Conservation (phyloP, 1,140 invertebrate genomes). For the Hypothenemus hampei region DNA sequence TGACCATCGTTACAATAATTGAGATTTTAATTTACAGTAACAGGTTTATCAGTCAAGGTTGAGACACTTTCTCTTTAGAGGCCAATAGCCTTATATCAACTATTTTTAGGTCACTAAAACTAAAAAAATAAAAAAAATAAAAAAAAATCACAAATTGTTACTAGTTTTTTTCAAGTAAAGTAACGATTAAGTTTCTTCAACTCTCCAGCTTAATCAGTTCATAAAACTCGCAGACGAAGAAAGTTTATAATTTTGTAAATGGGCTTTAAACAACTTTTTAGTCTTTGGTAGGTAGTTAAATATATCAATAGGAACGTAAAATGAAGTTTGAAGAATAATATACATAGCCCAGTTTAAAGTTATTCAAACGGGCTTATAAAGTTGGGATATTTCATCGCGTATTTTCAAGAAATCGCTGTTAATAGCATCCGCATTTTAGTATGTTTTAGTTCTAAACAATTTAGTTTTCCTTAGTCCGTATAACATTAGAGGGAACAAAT, state of each 20-base stretch:
- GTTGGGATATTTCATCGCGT: not conserved
- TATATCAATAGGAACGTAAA: not conserved
- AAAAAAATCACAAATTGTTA: no score
- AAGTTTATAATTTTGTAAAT: no score
- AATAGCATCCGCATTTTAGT: not conserved
- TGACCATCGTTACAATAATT: conserved; percentile 12
- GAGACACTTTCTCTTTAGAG: conserved; percentile 18
- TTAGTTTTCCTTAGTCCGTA: no score
- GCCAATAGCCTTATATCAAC: conserved; percentile 20
- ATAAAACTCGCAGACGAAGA: no score
- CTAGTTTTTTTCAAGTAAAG: no score
- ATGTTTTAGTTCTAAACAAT: not conserved
- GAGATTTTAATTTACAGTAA: conserved; percentile 10
- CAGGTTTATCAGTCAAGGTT: conserved; percentile 24
- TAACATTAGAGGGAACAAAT: no score
- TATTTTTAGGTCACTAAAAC: conserved; percentile 7
- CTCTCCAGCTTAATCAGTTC: no score
- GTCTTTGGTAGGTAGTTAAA: no score
- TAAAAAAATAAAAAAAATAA: no score
- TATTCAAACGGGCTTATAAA: no score
- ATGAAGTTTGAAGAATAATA: not conserved
- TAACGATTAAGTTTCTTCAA: no score
- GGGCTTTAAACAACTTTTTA: no score
- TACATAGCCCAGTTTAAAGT: conserved; percentile 3
- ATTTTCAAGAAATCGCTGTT: not conserved